These are phyloP conservation scores for Gymnothorax javanicus DNA, from an alignment of 2,797 vertebrate species.

Conservation along the genomic window DNA sequence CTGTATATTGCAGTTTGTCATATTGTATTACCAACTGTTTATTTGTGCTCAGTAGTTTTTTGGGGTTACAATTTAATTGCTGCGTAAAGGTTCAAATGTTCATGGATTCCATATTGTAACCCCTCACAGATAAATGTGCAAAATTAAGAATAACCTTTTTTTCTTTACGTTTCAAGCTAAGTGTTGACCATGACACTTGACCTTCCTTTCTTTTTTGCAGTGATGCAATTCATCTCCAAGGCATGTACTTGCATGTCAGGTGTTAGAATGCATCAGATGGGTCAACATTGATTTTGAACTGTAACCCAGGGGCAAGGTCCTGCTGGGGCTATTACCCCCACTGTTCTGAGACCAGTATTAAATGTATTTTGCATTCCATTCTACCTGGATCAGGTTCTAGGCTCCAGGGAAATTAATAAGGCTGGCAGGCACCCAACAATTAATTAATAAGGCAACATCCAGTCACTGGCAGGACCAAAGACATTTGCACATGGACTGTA, in stretches of 20 bases:
- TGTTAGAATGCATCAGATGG: not conserved
- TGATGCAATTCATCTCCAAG: not conserved
- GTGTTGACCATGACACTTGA: not conserved
- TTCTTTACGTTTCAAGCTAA: not conserved
- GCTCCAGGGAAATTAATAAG: slow-evolving; percentile 21
- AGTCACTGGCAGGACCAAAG: slow-evolving; percentile 16
- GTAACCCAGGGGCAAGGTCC: not conserved
- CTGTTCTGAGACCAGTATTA: slow-evolving; percentile 22
- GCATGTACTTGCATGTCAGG: not conserved
- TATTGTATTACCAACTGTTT: not conserved
- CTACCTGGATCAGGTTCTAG: not conserved
- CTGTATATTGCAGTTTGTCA: not conserved
- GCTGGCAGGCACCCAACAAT: slow-evolving; percentile 4
- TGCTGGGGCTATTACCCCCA: not conserved
- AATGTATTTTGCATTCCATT: slow-evolving; percentile 5
- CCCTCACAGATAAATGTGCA: not conserved
- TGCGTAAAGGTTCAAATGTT: not conserved
- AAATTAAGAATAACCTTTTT: not conserved
- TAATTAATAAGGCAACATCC: slow-evolving; percentile 21
- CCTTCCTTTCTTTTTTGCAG: not conserved
- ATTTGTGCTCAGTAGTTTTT: not conserved
- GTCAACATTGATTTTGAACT: not conserved
- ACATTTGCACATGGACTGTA: slow-evolving; percentile 8
- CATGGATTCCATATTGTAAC: not conserved
- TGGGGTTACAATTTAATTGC: not conserved